Percentiles rank a stretch among this genome's conserved stretches.
Evolutionary conservation across 2,113 vertebrate genomes (phyloP).

Genomic region (Tapirus terrestris): DNA sequence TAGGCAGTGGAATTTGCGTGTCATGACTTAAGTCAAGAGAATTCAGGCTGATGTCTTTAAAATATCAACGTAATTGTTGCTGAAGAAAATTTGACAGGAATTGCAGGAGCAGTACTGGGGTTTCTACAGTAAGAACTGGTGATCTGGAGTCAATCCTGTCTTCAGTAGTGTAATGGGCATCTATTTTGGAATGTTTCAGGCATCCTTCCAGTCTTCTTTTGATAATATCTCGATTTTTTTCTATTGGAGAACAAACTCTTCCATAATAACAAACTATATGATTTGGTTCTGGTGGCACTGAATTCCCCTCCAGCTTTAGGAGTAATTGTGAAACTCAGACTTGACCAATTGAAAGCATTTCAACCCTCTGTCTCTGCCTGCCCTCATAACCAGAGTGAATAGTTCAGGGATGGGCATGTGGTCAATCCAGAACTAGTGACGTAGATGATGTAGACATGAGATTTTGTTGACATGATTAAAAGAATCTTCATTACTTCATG

Average conservation of each 20-base stretch:
- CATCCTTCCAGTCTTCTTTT: not conserved
- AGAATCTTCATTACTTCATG: not conserved
- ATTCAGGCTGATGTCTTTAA: not conserved
- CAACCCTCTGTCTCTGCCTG: not conserved
- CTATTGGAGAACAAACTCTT: not conserved
- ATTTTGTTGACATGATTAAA: not conserved
- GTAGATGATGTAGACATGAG: not conserved
- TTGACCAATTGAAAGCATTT: not conserved
- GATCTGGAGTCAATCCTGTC: not conserved
- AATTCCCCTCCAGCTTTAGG: not conserved
- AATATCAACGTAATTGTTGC: not conserved
- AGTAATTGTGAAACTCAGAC: not conserved
- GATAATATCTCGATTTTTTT: not conserved
- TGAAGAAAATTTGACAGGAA: not conserved
- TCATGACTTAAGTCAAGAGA: not conserved
- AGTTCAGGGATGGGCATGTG: not conserved
- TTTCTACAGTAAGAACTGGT: not conserved
- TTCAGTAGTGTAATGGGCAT: not conserved
- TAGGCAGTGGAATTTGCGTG: not conserved
- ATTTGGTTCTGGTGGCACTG: not conserved
- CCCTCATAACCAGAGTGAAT: not conserved
- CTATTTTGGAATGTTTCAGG: not conserved
- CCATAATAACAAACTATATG: not conserved
- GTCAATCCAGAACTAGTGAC: not conserved
- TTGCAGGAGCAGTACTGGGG: not conserved